Conservation (phyloP, 2,113 vertebrate species). For the Gymnorhina tibicen region DNA sequence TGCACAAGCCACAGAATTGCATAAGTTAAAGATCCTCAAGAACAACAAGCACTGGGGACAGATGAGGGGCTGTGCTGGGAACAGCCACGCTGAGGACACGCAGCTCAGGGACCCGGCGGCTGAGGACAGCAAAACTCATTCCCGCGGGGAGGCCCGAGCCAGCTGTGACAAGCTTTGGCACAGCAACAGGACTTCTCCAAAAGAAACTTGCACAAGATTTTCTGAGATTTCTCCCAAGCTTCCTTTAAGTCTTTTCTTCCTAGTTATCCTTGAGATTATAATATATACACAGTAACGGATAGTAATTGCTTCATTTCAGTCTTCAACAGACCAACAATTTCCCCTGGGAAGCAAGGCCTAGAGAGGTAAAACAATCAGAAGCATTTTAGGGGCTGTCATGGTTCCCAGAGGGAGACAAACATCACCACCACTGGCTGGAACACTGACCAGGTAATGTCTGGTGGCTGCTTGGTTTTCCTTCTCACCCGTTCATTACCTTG, state of each 20-base stretch:
- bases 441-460: not conserved
- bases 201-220: not conserved
- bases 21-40: conserved; percentile 25
- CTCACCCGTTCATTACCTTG: not conserved
- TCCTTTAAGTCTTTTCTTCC: not conserved
- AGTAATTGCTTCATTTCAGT: not conserved
- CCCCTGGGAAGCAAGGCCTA: conserved; percentile 39
- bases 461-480: not conserved
- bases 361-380: conserved; percentile 1
- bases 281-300: not conserved
- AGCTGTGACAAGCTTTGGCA: conserved; percentile 18
- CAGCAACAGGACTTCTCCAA: not conserved
- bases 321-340: not conserved
- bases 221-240: not conserved
- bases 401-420: not conserved
- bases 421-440: not conserved
- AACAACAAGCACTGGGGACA: not conserved
- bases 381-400: not conserved
- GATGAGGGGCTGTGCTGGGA: not conserved
- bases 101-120: not conserved
- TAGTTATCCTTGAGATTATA: conserved; percentile 27
- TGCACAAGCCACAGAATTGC: conserved; percentile 20
- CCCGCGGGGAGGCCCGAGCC: not conserved
- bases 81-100: not conserved
- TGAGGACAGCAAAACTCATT: not conserved